Percentiles rank a stretch among this genome's conserved stretches.
These are phyloP conservation scores for Gymnoscelis rufifasciata DNA, from an alignment of 2,888 invertebrate genomes.

Conservation along the genomic window DNA sequence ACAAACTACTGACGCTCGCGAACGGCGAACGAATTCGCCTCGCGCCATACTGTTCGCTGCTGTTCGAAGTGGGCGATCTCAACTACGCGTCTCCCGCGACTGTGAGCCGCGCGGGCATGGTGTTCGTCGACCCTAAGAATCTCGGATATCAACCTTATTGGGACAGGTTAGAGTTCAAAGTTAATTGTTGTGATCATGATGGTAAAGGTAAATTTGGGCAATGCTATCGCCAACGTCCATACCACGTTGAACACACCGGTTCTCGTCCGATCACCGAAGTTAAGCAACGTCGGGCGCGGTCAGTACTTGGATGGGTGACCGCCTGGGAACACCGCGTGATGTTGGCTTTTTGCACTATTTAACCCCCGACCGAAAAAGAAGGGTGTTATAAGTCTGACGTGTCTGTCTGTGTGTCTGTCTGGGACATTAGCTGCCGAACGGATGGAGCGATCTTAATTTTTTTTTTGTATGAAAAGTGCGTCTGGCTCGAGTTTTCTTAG, in stretches of 20 bases:
- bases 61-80: slow-evolving; percentile 94
- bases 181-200: too few relatives aligned
- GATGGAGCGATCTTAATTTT: too few relatives aligned
- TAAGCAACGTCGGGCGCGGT: slow-evolving; percentile 69
- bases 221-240: slow-evolving; percentile 19
- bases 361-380: too few relatives aligned
- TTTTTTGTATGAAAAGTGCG: too few relatives aligned
- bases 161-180: slow-evolving; percentile 71
- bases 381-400: too few relatives aligned
- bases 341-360: slow-evolving; percentile 44
- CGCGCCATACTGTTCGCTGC: slow-evolving; percentile 87
- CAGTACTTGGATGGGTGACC: slow-evolving; percentile 61
- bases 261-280: slow-evolving; percentile 72
- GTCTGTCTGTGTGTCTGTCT: too few relatives aligned
- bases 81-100: slow-evolving; percentile 95
- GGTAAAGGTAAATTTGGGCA: background rate
- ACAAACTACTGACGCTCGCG: slow-evolving; percentile 91
- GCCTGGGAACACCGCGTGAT: slow-evolving; percentile 54
- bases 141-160: slow-evolving; percentile 92
- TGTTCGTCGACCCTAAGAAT: slow-evolving; percentile 95
- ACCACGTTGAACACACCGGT: slow-evolving; percentile 39
- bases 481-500: too few relatives aligned
- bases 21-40: slow-evolving; percentile 93
- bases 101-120: slow-evolving; percentile 95
- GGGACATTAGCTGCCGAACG: too few relatives aligned